phyloP scores from a whole-genome alignment of 2,113 vertebrate species.

The Marmota flaviventris region DNA sequence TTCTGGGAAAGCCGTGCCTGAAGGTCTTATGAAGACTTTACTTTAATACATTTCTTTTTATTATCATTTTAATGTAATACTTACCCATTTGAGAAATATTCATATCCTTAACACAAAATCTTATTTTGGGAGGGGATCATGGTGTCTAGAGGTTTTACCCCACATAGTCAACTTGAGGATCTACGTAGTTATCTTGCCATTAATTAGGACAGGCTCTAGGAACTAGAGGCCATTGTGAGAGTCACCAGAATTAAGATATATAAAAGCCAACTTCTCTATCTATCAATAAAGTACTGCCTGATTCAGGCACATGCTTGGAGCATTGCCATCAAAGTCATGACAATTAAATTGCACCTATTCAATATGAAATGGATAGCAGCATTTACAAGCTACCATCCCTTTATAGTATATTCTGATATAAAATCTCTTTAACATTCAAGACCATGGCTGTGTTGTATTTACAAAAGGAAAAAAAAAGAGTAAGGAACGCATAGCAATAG shows the following conservation, averaged over 20 bases:
- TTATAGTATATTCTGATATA: not conserved
- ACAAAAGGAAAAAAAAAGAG: not conserved
- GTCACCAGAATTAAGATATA: not conserved
- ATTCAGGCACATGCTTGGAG: not conserved
- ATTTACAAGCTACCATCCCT: not conserved
- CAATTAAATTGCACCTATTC: constrained; percentile 3
- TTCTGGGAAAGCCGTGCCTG: not conserved
- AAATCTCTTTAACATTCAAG: constrained; percentile 18
- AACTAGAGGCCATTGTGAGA: not conserved
- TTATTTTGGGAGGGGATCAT: not conserved
- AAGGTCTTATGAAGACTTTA: not conserved
- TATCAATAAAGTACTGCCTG: not conserved
- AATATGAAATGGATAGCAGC: not conserved
- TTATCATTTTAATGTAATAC: not conserved
- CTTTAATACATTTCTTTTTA: not conserved
- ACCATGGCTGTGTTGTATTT: constrained; percentile 25
- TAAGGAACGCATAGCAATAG: not conserved
- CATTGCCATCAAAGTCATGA: not conserved
- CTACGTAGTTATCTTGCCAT: not conserved
- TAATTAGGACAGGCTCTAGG: not conserved
- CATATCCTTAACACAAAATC: not conserved
- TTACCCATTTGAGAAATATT: not conserved
- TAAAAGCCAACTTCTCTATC: not conserved
- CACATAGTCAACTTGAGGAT: not conserved
- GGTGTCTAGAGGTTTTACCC: not conserved